These are phyloP conservation scores for Aurelia sp. DNA, from an alignment of 30 jellyfish, hydroid and myxozoan genomes.

Conservation along the genomic window DNA sequence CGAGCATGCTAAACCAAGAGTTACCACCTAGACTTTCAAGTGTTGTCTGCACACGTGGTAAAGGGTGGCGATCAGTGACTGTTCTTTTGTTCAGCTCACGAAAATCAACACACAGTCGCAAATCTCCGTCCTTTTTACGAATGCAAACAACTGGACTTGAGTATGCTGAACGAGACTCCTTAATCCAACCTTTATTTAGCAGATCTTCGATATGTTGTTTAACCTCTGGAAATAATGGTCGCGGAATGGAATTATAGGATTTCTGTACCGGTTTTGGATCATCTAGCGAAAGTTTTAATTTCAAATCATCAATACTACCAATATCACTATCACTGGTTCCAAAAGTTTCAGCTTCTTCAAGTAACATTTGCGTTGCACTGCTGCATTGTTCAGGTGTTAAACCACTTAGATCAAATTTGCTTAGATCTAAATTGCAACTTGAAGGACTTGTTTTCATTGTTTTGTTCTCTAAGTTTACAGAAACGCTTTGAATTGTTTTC, in stretches of 20 bases:
- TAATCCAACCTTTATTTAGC: conserved; percentile 55
- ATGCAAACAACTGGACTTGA: no score
- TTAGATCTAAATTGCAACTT: not conserved
- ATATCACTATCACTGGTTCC: conserved; percentile 20
- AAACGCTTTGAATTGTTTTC: no score
- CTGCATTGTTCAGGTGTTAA: conserved; percentile 13
- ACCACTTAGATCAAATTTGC: conserved; percentile 8
- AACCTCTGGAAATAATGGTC: conserved; percentile 26
- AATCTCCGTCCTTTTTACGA: no score
- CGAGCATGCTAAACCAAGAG: no score
- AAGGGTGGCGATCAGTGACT: no score
- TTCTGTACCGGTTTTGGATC: conserved; percentile 53
- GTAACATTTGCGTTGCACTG: conserved; percentile 5
- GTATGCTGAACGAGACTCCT: no score
- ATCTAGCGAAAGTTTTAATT: not conserved
- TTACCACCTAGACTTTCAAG: no score
- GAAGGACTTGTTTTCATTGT: no score
- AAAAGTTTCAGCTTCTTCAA: conserved; percentile 16
- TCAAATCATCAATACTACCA: conserved; percentile 26
- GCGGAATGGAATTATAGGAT: conserved; percentile 37
- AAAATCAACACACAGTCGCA: no score
- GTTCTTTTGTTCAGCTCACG: no score
- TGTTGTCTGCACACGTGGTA: no score
- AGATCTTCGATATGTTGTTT: conserved; percentile 26
- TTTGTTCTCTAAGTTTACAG: no score